These are phyloP conservation scores for Lophura nycthemera DNA, from an alignment of 2,113 vertebrate genomes.

Conservation along the genomic window DNA sequence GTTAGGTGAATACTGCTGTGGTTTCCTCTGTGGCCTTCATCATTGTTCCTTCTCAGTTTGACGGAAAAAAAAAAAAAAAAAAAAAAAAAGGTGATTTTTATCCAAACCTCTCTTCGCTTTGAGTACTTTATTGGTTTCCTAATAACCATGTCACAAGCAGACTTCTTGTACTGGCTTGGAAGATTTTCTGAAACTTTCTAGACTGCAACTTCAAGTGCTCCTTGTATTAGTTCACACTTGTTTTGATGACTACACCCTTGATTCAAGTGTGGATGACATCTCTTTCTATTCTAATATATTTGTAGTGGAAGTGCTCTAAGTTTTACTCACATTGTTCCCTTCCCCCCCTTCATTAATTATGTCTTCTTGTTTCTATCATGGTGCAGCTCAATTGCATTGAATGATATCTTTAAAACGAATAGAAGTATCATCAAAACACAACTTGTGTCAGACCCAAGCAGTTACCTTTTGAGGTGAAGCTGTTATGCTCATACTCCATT, in stretches of 20 bases:
- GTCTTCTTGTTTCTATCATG: not conserved
- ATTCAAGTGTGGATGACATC: not conserved
- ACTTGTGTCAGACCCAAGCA: not conserved
- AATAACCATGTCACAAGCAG: not conserved
- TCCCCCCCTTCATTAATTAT: not conserved
- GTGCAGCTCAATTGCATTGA: not conserved
- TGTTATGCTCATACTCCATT: not conserved
- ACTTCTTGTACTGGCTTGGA: not conserved
- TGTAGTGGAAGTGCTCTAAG: rapidly evolving
- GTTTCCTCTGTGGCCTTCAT: not conserved
- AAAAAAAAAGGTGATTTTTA: not conserved
- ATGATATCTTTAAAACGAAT: not conserved
- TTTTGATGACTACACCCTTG: not conserved
- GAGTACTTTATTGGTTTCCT: not conserved
- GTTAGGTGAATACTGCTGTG: not conserved
- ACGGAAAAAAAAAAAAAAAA: not conserved
- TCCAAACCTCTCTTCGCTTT: not conserved
- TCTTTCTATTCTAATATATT: not conserved
- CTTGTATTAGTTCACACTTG: not conserved
- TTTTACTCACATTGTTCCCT: not conserved
- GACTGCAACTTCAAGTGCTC: not conserved
- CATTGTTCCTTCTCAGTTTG: not conserved
- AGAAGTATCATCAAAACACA: not conserved
- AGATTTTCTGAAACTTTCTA: not conserved
- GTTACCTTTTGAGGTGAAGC: not conserved